Evolutionary conservation across 2,797 vertebrate species (phyloP).

Genomic region (Falco peregrinus): DNA sequence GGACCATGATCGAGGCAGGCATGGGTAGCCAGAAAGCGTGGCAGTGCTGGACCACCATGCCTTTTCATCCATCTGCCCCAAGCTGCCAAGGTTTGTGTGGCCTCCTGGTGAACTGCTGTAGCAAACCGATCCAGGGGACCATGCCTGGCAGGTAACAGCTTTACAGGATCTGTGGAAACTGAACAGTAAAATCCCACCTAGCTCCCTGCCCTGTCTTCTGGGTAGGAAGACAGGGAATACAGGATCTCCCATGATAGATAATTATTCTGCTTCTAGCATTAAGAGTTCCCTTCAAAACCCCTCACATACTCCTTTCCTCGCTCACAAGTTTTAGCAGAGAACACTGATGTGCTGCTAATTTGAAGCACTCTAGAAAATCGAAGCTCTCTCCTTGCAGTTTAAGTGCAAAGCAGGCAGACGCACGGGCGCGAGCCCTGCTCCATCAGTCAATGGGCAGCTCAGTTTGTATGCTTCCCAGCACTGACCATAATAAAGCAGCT

Average conservation of each 20-base stretch:
- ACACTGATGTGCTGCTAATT: neutral
- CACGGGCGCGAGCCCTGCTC: neutral
- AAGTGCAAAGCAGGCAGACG: neutral
- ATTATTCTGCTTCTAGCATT: neutral
- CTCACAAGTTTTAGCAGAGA: neutral
- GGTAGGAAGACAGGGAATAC: neutral
- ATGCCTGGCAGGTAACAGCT: neutral
- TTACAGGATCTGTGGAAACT: neutral
- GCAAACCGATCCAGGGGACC: neutral
- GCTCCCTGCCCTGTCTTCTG: neutral
- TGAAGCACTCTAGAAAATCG: neutral
- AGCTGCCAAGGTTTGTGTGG: neutral
- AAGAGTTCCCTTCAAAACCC: neutral
- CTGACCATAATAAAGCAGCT: neutral
- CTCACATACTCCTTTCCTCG: neutral
- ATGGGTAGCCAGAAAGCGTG: neutral
- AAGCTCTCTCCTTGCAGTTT: neutral
- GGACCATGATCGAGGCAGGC: neutral
- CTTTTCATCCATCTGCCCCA: neutral
- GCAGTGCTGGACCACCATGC: neutral
- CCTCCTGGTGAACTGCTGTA: rapidly evolving
- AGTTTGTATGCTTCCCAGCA: neutral
- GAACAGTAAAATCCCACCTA: neutral
- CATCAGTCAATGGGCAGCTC: neutral
- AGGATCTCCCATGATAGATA: neutral